Conservation (phyloP, 2,888 invertebrate species). For the Ophioninae sp. region DNA sequence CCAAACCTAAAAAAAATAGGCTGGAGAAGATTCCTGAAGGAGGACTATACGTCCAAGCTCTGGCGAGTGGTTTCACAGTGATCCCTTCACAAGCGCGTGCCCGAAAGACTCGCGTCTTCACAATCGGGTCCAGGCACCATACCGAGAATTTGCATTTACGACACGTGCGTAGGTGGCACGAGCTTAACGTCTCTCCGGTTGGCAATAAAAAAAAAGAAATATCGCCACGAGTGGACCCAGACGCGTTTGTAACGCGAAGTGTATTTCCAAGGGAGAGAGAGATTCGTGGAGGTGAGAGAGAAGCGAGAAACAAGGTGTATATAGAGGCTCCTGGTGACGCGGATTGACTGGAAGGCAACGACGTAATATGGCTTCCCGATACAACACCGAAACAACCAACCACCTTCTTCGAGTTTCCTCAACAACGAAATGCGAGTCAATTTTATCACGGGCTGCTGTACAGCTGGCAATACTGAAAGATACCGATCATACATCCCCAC, state of each 20-base stretch:
- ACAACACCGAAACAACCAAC: slow-evolving; percentile 45
- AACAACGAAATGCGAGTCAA: slow-evolving; percentile 26
- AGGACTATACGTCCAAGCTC: neutral
- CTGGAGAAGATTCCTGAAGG: slow-evolving; percentile 24
- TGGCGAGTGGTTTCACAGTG: slow-evolving; percentile 53
- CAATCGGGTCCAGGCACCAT: slow-evolving; percentile 27
- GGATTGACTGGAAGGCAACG: slow-evolving; percentile 45
- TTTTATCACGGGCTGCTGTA: slow-evolving; percentile 15
- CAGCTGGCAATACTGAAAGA: slow-evolving; percentile 13
- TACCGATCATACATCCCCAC: neutral
- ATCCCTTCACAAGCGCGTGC: slow-evolving; percentile 39
- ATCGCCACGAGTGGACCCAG: slow-evolving; percentile 27
- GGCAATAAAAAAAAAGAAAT: slow-evolving; percentile 59
- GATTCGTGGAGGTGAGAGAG: neutral
- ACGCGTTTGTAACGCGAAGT: slow-evolving; percentile 8
- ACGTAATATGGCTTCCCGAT: slow-evolving; percentile 35
- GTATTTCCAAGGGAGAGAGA: neutral
- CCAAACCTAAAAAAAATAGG: slow-evolving; percentile 22
- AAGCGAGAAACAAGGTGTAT: slow-evolving; percentile 1
- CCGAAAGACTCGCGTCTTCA: slow-evolving; percentile 21
- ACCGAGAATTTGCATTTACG: slow-evolving; percentile 67
- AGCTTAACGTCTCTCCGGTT: slow-evolving; percentile 64
- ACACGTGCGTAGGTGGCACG: slow-evolving; percentile 66
- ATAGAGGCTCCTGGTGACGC: slow-evolving; percentile 26
- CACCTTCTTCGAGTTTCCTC: slow-evolving; percentile 4